Conservation (phyloP, 92 coral and sea anemone species). For the Palythoa heliodiscus region DNA sequence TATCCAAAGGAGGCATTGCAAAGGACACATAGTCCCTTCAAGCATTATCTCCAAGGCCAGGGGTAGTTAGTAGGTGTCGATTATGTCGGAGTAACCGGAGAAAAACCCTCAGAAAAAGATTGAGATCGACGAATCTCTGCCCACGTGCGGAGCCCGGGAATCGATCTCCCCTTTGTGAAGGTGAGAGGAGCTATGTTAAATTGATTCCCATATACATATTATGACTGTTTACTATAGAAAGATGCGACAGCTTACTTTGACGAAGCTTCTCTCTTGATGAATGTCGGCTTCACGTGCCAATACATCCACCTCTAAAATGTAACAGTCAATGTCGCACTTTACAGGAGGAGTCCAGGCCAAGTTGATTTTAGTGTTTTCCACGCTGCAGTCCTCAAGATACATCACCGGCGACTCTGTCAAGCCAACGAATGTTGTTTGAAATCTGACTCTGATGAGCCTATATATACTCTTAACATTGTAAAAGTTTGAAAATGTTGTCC, state of each 20-base stretch:
- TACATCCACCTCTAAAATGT: constrained; percentile 76
- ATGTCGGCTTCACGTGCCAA: constrained; percentile 83
- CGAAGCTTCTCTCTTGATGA: constrained; percentile 78
- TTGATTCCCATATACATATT: no score
- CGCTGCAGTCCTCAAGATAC: constrained; percentile 78
- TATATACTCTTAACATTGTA: neutral
- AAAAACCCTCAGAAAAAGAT: no score
- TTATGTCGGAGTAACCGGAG: no score
- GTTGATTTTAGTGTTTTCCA: constrained; percentile 84
- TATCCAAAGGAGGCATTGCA: no score
- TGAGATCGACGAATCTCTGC: no score
- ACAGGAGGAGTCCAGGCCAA: constrained; percentile 81
- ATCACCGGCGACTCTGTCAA: constrained; percentile 67
- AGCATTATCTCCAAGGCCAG: no score
- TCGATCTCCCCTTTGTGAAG: no score
- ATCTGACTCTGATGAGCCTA: neutral
- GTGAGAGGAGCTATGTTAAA: no score
- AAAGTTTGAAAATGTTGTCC: no score
- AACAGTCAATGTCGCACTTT: constrained; percentile 80
- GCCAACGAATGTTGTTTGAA: neutral
- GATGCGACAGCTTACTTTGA: constrained; percentile 48
- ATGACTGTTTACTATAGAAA: neutral
- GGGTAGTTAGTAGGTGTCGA: no score
- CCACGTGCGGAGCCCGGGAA: no score
- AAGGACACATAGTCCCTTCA: no score